Conservation (phyloP, 2,888 invertebrate genomes). For the Drosophila siamana region DNA sequence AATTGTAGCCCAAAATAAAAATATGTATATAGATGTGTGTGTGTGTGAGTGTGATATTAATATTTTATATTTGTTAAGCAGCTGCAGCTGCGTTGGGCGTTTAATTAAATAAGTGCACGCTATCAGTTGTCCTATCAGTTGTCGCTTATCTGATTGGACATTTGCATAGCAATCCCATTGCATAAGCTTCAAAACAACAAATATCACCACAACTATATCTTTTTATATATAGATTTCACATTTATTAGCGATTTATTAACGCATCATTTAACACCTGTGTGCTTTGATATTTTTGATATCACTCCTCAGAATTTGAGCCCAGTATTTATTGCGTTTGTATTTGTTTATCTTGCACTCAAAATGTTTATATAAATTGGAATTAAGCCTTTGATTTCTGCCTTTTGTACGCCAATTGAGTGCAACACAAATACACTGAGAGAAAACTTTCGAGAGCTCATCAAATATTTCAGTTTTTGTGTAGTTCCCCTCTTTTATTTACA, state of each 20-base stretch:
- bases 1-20: neutral
- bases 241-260: slow-evolving; percentile 16
- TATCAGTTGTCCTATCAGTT: slow-evolving; percentile 1
- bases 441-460: neutral
- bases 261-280: slow-evolving; percentile 29
- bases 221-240: neutral
- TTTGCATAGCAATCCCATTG: slow-evolving; percentile 10
- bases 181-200: slow-evolving; percentile 7
- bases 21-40: neutral
- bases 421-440: slow-evolving; percentile 4
- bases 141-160: slow-evolving; percentile 14
- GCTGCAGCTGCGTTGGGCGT: neutral
- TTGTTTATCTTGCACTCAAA: neutral
- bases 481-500: no score
- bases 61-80: neutral
- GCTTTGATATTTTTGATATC: slow-evolving; percentile 1
- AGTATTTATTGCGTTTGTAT: neutral
- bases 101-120: slow-evolving; percentile 10
- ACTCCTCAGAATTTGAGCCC: neutral
- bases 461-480: no score
- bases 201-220: neutral
- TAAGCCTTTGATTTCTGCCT: slow-evolving; percentile 13
- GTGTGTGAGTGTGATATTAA: slow-evolving; percentile 2
- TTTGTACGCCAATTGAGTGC: neutral
- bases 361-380: slow-evolving; percentile 1